Conservation (phyloP, 2,888 invertebrate species). For the Harmothoe impar region DNA sequence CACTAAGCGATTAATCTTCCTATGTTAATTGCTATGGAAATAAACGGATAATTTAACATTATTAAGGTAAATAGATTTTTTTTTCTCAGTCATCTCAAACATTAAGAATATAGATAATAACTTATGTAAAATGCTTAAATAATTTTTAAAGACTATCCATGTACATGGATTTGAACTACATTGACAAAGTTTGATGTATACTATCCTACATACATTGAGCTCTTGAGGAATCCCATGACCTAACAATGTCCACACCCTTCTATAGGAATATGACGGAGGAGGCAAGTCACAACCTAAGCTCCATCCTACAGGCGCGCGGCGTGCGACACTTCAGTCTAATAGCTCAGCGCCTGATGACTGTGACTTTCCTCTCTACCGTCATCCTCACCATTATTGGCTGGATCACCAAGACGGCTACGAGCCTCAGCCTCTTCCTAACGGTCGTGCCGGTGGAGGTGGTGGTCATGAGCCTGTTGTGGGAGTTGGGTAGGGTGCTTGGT, state of each 20-base stretch:
- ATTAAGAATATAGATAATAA: too few relatives aligned
- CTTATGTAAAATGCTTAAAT: too few relatives aligned
- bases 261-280: slow-evolving; percentile 22
- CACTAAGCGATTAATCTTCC: too few relatives aligned
- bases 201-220: too few relatives aligned
- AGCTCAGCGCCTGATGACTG: slow-evolving; percentile 78
- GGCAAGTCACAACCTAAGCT: slow-evolving; percentile 75
- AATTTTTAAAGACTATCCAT: too few relatives aligned
- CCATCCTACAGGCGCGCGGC: slow-evolving; percentile 82
- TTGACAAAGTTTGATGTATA: too few relatives aligned
- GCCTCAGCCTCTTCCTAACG: slow-evolving; percentile 76
- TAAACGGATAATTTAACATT: too few relatives aligned
- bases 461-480: slow-evolving; percentile 79
- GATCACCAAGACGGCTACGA: slow-evolving; percentile 80
- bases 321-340: slow-evolving; percentile 82
- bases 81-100: too few relatives aligned
- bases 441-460: slow-evolving; percentile 80
- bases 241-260: neutral
- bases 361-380: slow-evolving; percentile 77
- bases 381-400: slow-evolving; percentile 78
- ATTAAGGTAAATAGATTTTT: too few relatives aligned
- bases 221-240: too few relatives aligned
- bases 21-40: too few relatives aligned
- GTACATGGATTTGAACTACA: too few relatives aligned
- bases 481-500: slow-evolving; percentile 81